Evolutionary conservation across 1,140 invertebrate species (phyloP), one percentile per base, ranked within the genome.

Genomic region (Bombus terrestris): DNA sequence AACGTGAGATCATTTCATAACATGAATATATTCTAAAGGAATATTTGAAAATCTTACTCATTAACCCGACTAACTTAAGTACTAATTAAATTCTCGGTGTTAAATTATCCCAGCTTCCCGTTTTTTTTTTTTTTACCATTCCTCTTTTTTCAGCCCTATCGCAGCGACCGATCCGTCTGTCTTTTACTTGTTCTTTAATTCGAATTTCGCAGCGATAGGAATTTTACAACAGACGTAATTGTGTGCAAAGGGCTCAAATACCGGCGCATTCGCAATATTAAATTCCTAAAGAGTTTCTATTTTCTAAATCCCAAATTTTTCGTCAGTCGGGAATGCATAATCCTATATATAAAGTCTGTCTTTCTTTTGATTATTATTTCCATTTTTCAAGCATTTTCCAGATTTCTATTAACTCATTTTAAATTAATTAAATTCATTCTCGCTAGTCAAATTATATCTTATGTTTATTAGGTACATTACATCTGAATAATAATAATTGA

Each of bases 201-300:
- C 25, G 15, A 39, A 72, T 57, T 37, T 86, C 53, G 25, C 74
- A 39, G 69, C 82, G 57, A 88, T 76, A 57, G 64, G 28, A 62
- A 84, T 37, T 59, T 57, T 43, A 35, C 39, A 68, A 41, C 39
- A 28, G 37, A 35, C 43, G 32, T 22, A 15, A 47, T 41, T 59
- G 22, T 41, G 35, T 81, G 43, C 22, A 68, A 68, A 47, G 66
- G 78, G 78, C 68, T 90, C 80, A 90, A 91, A 91, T 85, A 87
- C 87, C 87, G 69, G 89, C 81, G 90, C 85, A 91, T 85, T 91
- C 85, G 53, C 90, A 91, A 91, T 90, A 90, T 89, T 88, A 90
- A 91, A 91, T 90, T 91, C 85, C 77, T 88, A 81, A 78, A 78
- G 12, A 77, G 28, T 22, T 62, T 77, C 25, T 25, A 76, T 25